Evolutionary conservation across 1,140 invertebrate genomes (phyloP), one percentile per base, ranked within the genome.

Genomic region (Hyles vespertilio): DNA sequence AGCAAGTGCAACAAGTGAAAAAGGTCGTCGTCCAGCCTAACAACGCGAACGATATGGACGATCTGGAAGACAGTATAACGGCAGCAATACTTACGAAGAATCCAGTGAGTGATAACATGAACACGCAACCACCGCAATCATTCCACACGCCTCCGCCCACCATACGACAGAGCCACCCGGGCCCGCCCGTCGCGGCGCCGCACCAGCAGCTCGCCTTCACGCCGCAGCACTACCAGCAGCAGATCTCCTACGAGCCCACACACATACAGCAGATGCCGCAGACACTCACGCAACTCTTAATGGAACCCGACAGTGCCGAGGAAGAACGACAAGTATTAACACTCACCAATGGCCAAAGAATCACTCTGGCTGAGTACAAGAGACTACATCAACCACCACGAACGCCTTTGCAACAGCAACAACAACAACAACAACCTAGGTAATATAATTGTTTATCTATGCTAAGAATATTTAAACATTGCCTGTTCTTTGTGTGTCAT

Each of bases 11-110:
- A 50, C 76, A 81, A 66, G 71, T 81, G 3, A 89, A 89, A 56
- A 89, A 89, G 58, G 79, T 86, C 32, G 70, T 82, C 4, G 79
- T 87, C 1, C 81, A 86, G 61, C 81, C 84, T 22, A 84, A 87
- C 53, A 86, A 84, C 22, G 81, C 87, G 2, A 89, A 72, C 52
- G 87, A 89, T 56, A 81, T 88, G 78, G 89, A 88, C 46, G 87
- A 90, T 68, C 74, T 90, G 22, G 87, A 89, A 67, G 86, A 89
- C 51, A 89, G 87, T 65, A 90, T 89, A 62, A 85, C 85, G 3
- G 89, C 88, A 5, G 89, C 87, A 9, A 86, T 89, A 59, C 72
- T 89, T 5, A 79, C 81, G 9, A 89, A 88, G 63, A 79, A 84
- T 55, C 77, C 84, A 4, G 71, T 76, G 2, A 79, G 57, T 33